phyloP scores from a whole-genome alignment of 1,140 invertebrate species.

The Steinernema khuongi region DNA sequence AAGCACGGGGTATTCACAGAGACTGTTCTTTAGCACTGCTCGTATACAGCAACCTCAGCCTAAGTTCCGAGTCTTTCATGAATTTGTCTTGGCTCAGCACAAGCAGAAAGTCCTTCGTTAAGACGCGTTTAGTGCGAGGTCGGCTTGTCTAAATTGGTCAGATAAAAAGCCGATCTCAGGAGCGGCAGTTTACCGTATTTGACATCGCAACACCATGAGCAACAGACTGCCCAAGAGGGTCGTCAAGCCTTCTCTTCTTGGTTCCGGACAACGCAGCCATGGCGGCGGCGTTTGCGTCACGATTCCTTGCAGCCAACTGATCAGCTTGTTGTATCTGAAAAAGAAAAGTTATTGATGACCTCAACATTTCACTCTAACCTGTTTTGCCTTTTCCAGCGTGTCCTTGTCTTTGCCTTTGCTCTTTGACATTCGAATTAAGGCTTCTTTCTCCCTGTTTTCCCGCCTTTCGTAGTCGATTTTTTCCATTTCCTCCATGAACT shows the following conservation, averaged over 20 bases:
- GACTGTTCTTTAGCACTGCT: background rate
- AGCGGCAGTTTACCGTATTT: background rate
- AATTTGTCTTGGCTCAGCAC: background rate
- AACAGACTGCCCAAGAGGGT: background rate
- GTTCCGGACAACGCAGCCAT: constrained; percentile 36
- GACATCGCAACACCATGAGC: background rate
- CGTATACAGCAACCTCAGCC: background rate
- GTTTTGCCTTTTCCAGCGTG: constrained; percentile 37
- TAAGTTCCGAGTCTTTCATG: background rate
- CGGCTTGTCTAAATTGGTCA: background rate
- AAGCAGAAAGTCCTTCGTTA: background rate
- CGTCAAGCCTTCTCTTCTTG: constrained; percentile 12
- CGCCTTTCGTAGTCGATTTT: constrained; percentile 26
- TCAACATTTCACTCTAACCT: constrained; percentile 17
- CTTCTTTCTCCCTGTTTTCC: constrained; percentile 38
- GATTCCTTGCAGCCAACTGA: constrained; percentile 38
- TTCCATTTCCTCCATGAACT: constrained; percentile 40
- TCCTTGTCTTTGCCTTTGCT: constrained; percentile 37
- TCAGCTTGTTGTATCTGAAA: constrained; percentile 36
- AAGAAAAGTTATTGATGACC: background rate
- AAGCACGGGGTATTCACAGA: background rate
- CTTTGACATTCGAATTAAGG: constrained; percentile 34
- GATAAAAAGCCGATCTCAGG: background rate
- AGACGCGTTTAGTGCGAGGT: background rate
- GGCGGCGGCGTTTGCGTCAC: constrained; percentile 42